phyloP scores from a whole-genome alignment of 1,140 invertebrate species.

The Spodoptera litura region DNA sequence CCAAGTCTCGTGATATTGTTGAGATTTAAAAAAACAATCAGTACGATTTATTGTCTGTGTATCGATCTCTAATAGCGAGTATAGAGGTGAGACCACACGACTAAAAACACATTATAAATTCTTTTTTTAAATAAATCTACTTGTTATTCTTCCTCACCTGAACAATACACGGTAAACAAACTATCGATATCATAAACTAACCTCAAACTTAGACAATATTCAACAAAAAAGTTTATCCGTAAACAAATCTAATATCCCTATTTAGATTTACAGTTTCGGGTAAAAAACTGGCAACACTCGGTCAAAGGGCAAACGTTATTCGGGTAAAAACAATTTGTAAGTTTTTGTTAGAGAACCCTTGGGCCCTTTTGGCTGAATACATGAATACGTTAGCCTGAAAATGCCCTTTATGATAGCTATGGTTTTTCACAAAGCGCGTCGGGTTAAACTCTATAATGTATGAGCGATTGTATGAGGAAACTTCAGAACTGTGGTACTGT shows the following conservation, averaged over 20 bases:
- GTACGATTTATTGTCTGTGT: no score
- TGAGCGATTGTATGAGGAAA: constrained; percentile 5
- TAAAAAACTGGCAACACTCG: constrained; percentile 46
- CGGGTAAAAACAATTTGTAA: constrained; percentile 66
- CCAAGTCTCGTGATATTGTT: no score
- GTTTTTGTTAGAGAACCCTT: constrained; percentile 58
- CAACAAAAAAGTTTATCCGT: constrained; percentile 28
- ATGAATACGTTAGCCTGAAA: constrained; percentile 62
- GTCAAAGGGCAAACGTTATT: constrained; percentile 60
- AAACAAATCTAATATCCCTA: constrained; percentile 44
- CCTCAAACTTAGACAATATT: constrained; percentile 5
- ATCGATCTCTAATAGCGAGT: no score
- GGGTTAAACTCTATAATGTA: constrained; percentile 44
- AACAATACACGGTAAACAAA: not conserved
- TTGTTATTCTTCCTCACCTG: not conserved
- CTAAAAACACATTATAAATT: no score
- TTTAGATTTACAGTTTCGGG: constrained; percentile 42
- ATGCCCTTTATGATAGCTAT: constrained; percentile 50
- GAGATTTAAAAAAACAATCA: no score
- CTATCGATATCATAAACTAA: not conserved
- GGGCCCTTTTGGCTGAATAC: constrained; percentile 59
- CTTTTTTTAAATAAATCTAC: no score
- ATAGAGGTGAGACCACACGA: no score
- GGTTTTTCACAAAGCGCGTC: constrained; percentile 47
- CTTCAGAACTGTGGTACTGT: not conserved